Conservation (phyloP, 2,888 invertebrate species). For the Imbricaverruca yamaguchii region DNA sequence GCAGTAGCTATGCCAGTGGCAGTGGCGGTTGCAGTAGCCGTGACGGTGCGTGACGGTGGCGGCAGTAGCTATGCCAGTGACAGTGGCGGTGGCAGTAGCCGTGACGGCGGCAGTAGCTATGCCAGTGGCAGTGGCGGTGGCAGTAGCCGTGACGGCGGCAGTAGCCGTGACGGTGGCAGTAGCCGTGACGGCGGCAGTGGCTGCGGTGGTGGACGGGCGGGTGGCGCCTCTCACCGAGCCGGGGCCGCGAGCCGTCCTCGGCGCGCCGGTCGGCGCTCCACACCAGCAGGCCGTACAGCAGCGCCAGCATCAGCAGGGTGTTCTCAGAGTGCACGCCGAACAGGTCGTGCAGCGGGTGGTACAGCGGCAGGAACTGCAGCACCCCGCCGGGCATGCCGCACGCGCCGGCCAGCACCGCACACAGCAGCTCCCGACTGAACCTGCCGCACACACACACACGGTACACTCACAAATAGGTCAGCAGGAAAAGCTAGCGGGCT, state of each 20-base stretch:
- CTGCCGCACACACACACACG: slow-evolving; percentile 41
- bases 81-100: too few species aligned
- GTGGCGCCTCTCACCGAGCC: slow-evolving; percentile 28
- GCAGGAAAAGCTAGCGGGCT: too few species aligned
- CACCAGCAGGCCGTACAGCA: slow-evolving; percentile 52
- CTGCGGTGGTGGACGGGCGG: too few species aligned
- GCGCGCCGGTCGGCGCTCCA: slow-evolving; percentile 53
- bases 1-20: too few species aligned
- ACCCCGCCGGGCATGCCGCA: slow-evolving; percentile 66
- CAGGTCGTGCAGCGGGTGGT: slow-evolving; percentile 67
- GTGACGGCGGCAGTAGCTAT: too few species aligned
- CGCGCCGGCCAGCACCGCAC: slow-evolving; percentile 52
- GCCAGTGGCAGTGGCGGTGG: too few species aligned
- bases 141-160: too few species aligned
- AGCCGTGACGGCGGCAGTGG: too few species aligned
- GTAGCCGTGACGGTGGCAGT: too few species aligned
- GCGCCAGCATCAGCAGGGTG: slow-evolving; percentile 57
- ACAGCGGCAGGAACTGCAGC: slow-evolving; percentile 60
- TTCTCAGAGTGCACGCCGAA: slow-evolving; percentile 61
- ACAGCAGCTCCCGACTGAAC: slow-evolving; percentile 48
- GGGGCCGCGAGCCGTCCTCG: slow-evolving; percentile 33
- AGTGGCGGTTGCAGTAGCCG: too few species aligned
- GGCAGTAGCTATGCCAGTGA: too few species aligned
- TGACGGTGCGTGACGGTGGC: too few species aligned
- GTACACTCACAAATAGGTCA: neutral